Base-by-base conservation (phyloP, 2,113 vertebrate species). In the Todiramphus chloris region DNA sequence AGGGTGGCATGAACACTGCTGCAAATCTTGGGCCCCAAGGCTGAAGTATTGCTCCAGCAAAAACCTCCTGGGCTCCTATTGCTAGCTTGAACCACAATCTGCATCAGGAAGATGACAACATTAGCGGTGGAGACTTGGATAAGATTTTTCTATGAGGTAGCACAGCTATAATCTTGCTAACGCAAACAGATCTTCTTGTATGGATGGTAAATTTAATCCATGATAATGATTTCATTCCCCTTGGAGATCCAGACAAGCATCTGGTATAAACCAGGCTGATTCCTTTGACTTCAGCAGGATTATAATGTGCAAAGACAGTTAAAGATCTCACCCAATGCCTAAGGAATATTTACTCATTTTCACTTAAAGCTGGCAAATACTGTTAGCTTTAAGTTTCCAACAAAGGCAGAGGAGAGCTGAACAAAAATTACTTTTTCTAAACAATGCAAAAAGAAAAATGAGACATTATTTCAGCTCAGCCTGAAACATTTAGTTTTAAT, bases 181-280 rank as follows among this genome's bases (percentile, higher is more conserved):
- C 48, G 51, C 23, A 95, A 93, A 78, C 89, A 87, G 51, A 18
- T 72, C 60, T 51, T 89, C 35, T 59, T 51, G 20, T 56, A 81
- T 11, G 59, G 37, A 78, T 19, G 73, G 43, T 27, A 92, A 92
- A 89, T 95, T 83, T 82, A 89, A 81, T 91, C 69, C 51, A 9
- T 30, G 12, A 55, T 77, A 70, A 39, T 78, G 46, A 87, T 94
- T 89, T 94, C 8, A 70, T 82, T 89, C 66, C 41, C 80, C 48
- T 64, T 60, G 60, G 56, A 87, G 60, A 33, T 78, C 69, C 64
- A 89, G 83, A 94, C 90, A 94, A 89, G 51, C 86, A 93, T 75
- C 68, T 94, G 86, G 86, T 75, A 64, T 53, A 84, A 89, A 93
- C 89, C 80, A 92, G 39, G 31, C 41, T 60, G 74, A 80, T 75